These are phyloP conservation scores for Meteorus colon DNA, from an alignment of 2,888 invertebrate species.

Conservation along the genomic window DNA sequence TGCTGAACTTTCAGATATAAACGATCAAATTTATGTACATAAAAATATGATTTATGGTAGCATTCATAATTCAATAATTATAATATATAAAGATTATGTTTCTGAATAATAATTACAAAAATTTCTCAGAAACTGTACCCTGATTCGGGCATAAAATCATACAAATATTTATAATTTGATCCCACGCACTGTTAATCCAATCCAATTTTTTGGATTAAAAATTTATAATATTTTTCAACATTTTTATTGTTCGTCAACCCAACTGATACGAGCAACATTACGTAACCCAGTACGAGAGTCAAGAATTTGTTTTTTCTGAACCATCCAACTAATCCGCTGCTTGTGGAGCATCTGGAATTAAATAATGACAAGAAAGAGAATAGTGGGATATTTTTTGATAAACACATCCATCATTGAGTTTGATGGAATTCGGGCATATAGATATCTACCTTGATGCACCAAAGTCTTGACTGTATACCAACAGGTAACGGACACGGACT, in stretches of 20 bases:
- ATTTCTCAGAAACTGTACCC: background rate
- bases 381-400: no score
- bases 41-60: no score
- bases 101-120: slow-evolving; percentile 12
- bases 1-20: slow-evolving; percentile 65
- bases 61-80: background rate
- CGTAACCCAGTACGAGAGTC: slow-evolving; percentile 79
- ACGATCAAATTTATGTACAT: background rate
- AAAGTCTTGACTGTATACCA: slow-evolving; percentile 78
- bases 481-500: slow-evolving; percentile 83
- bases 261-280: slow-evolving; percentile 79
- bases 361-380: background rate
- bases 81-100: background rate
- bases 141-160: background rate
- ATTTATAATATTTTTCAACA: slow-evolving; percentile 78
- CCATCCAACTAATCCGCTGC: slow-evolving; percentile 74
- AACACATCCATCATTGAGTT: background rate
- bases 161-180: slow-evolving; percentile 14
- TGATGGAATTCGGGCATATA: background rate
- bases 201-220: slow-evolving; percentile 72
- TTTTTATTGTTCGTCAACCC: slow-evolving; percentile 80
- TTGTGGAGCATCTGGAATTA: slow-evolving; percentile 58
- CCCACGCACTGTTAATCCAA: slow-evolving; percentile 56
- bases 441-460: slow-evolving; percentile 60
- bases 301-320: slow-evolving; percentile 78